phyloP scores from a whole-genome alignment of 1,140 invertebrate species.

The Phocides pigmalion region DNA sequence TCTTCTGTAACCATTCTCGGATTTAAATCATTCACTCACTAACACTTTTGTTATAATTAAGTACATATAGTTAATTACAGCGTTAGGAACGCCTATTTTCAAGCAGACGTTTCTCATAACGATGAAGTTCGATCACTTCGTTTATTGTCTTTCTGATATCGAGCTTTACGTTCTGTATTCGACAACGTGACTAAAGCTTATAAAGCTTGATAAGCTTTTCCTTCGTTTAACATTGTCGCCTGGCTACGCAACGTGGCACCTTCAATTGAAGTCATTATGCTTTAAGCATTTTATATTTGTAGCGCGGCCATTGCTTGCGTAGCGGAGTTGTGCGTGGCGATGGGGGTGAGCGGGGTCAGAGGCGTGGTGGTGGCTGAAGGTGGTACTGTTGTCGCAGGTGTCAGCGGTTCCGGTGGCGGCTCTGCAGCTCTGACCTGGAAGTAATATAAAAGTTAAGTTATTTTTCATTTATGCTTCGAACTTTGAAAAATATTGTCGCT shows the following conservation, averaged over 20 bases:
- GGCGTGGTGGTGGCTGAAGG: conserved; percentile 61
- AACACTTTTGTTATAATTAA: conserved; percentile 16
- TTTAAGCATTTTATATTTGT: conserved; percentile 43
- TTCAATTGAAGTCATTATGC: not conserved
- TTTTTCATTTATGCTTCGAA: too few relatives aligned
- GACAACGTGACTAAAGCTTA: conserved; percentile 1
- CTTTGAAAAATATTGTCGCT: too few relatives aligned
- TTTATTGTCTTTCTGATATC: conserved; percentile 29
- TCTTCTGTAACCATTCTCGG: not conserved
- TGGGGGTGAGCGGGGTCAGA: conserved; percentile 61
- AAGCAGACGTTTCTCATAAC: conserved; percentile 1
- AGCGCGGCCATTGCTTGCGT: conserved; percentile 57
- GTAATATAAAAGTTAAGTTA: not conserved
- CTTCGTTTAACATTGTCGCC: not conserved
- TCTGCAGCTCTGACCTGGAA: conserved; percentile 62
- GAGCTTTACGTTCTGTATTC: conserved; percentile 2
- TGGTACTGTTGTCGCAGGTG: conserved; percentile 63
- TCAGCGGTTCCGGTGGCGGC: conserved; percentile 52
- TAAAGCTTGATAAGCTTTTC: not conserved
- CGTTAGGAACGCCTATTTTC: conserved; percentile 3
- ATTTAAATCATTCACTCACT: conserved; percentile 10
- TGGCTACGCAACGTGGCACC: not conserved
- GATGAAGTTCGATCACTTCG: conserved; percentile 18
- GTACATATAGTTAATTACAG: conserved; percentile 23
- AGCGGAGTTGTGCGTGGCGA: conserved; percentile 45